Base-by-base conservation (phyloP, 2,797 vertebrate species). In the Picus viridis region DNA sequence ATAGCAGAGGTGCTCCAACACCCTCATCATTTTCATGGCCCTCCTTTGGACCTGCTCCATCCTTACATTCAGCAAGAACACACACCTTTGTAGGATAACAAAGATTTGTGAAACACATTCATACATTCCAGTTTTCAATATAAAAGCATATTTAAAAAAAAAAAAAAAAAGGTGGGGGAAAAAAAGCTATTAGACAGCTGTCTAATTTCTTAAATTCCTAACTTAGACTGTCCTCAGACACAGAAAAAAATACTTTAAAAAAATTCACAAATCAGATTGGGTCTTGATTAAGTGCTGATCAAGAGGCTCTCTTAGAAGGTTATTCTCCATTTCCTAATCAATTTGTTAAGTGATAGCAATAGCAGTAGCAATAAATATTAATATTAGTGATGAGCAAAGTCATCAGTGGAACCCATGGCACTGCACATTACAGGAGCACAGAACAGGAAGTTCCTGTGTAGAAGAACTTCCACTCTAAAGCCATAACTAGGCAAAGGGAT, bases 261-360 rank as follows among this genome's bases (percentile, higher is more conserved):
- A 77, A 41, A 74, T 0, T 1, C 47, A 43, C 32, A 89, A 20
- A 85, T 74, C 62, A 89, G 19, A 10, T 51, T 71, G 56, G 15
- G 9, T 32, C 62, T 69, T 91, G 74, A 74, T 62, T 76, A 93
- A 90, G 27, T 78, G 64, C 19, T 79, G 63, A 93, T 81, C 45
- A 77, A 69, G 45, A 91, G 54, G 30, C 49, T 86, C 65, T 89
- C 43, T 64, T 41, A 45, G 51, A 90, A 80, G 1, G 6, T 43
- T 62, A 16, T 56, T 65, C 70, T 87, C 43, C 24, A 27, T 88
- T 86, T 92, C 43, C 57, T 79, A 76, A 77, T 62, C 73, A 78
- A 23, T 49, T 71, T 73, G 18, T 69, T 23, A 88, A 88, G 57
- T 59, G 63, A 78, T 29, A 5, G 26, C 43, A 86, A 56, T 19